phyloP scores from a whole-genome alignment of 2,888 invertebrate genomes.

The Cataglyphis altisquamis region DNA sequence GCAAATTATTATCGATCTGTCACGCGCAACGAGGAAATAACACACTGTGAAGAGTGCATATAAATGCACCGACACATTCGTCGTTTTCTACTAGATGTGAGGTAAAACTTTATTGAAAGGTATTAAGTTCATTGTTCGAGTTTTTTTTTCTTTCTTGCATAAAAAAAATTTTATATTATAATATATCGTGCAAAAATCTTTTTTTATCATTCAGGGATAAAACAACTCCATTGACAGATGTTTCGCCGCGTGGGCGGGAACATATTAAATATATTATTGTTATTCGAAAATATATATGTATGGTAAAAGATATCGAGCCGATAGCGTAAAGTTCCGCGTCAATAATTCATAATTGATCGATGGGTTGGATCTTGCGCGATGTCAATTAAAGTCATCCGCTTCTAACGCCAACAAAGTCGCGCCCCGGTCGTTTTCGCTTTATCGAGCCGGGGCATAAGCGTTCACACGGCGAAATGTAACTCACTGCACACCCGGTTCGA shows the following conservation, averaged over 20 bases:
- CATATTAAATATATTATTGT: background rate
- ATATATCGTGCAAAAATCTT: background rate
- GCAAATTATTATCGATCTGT: constrained; percentile 55
- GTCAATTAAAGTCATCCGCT: constrained; percentile 23
- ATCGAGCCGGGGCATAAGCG: constrained; percentile 28
- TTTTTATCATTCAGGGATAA: background rate
- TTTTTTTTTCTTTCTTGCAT: background rate
- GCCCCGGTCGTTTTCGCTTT: constrained; percentile 14
- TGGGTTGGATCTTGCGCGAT: background rate
- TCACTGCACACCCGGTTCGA: constrained; percentile 25
- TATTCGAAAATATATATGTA: background rate
- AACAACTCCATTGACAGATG: background rate
- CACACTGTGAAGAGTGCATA: background rate
- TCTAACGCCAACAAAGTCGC: background rate
- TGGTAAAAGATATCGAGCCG: background rate
- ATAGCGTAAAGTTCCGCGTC: background rate
- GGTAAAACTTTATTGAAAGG: background rate
- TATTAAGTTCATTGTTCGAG: constrained; percentile 1
- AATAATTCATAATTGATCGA: constrained; percentile 30
- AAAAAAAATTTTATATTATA: background rate
- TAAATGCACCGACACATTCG: constrained; percentile 13
- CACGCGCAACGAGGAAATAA: constrained; percentile 21
- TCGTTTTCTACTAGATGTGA: background rate
- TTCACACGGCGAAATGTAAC: constrained; percentile 32
- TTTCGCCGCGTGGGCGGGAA: background rate